Conservation (phyloP, 2,113 vertebrate species). For the Pantherophis guttatus region DNA sequence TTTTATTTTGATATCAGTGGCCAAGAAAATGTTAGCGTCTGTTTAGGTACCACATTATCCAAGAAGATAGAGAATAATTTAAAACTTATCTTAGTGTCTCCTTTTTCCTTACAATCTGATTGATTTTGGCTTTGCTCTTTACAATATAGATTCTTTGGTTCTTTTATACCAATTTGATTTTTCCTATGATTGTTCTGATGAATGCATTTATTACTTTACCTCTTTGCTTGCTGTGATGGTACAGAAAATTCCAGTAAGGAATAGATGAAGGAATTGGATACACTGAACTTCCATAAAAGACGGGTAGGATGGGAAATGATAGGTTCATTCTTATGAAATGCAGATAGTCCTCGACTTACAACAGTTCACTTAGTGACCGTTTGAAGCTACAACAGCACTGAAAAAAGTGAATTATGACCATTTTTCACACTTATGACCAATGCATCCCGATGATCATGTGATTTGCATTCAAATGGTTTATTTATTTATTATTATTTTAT, state of each 20-base stretch:
- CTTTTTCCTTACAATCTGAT: background rate
- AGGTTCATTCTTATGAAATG: background rate
- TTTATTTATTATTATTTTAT: no score
- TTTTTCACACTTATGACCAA: no score
- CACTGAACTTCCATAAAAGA: background rate
- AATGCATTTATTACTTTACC: background rate
- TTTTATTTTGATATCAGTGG: constrained; percentile 1
- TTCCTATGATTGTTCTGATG: background rate
- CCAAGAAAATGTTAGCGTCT: background rate
- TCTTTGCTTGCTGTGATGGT: background rate
- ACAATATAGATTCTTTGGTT: background rate
- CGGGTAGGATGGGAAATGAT: background rate
- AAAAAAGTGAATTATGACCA: no score
- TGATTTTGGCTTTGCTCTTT: background rate
- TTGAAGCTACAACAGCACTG: no score
- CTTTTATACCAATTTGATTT: background rate
- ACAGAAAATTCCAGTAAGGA: background rate
- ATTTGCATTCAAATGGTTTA: no score
- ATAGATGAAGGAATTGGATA: background rate
- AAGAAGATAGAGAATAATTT: background rate
- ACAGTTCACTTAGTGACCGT: no score
- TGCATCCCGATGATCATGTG: no score
- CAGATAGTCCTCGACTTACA: no score
- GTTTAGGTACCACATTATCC: background rate
- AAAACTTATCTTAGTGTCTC: background rate